These are phyloP conservation scores for Neomonachus schauinslandi DNA, from an alignment of 2,113 vertebrate genomes.

Conservation along the genomic window DNA sequence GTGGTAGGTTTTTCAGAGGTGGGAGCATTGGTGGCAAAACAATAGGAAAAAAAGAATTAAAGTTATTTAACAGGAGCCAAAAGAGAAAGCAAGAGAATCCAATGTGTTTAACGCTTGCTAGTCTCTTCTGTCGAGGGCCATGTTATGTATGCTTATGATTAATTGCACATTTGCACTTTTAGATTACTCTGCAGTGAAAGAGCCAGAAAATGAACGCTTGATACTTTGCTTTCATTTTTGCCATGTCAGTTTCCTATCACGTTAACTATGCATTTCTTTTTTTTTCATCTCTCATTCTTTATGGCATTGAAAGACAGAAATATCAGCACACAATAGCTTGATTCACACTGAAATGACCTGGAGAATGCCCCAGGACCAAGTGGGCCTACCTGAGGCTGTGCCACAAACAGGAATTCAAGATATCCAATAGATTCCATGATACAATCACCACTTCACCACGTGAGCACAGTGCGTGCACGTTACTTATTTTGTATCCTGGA, in stretches of 20 bases:
- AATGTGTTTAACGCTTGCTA: not conserved
- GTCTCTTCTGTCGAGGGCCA: not conserved
- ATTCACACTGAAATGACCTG: slow-evolving; percentile 28
- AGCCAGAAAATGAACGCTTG: not conserved
- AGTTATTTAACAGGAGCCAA: slow-evolving; percentile 12
- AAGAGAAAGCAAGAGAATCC: not conserved
- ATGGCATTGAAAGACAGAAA: slow-evolving; percentile 12
- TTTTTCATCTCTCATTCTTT: not conserved
- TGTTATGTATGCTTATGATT: not conserved
- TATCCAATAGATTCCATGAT: not conserved
- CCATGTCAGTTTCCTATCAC: not conserved
- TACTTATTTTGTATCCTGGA: not conserved
- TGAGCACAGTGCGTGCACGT: not conserved
- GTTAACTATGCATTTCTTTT: not conserved
- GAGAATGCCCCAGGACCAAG: not conserved
- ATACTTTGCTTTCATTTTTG: not conserved
- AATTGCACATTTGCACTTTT: slow-evolving; percentile 21
- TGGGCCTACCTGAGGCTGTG: not conserved
- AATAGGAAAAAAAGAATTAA: not conserved
- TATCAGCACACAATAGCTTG: not conserved
- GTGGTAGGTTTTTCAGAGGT: not conserved
- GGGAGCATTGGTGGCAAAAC: not conserved
- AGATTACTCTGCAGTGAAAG: not conserved
- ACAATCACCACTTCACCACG: not conserved
- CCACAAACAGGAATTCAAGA: not conserved